Evolutionary conservation across 2,888 invertebrate species (phyloP).

Genomic region (Steinernema scapterisci): DNA sequence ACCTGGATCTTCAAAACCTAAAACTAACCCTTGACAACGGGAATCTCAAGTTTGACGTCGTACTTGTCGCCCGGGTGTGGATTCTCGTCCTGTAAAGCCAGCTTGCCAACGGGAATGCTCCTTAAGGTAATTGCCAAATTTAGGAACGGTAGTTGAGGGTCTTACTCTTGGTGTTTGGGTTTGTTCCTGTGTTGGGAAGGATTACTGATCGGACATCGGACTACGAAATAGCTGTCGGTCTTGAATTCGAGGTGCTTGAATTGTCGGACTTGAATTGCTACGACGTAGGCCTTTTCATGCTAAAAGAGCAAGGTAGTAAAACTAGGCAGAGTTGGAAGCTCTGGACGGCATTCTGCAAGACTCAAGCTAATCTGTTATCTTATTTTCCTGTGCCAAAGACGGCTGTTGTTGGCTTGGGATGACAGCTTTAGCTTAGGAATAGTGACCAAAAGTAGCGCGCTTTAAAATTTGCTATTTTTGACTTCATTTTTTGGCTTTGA

Average conservation of each 20-base stretch:
- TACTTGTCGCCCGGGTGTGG: not conserved
- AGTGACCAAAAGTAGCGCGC: too few relatives aligned
- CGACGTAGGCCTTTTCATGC: not conserved
- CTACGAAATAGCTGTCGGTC: slow-evolving; percentile 7
- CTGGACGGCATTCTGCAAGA: too few relatives aligned
- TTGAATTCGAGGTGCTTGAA: not conserved
- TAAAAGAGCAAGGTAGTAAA: not conserved
- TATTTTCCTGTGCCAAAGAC: too few relatives aligned
- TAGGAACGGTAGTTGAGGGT: not conserved
- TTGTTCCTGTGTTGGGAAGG: not conserved
- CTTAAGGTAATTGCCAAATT: not conserved
- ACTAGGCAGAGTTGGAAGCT: too few relatives aligned
- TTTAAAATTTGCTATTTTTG: too few relatives aligned
- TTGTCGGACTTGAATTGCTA: slow-evolving; percentile 4
- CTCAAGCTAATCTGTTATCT: too few relatives aligned
- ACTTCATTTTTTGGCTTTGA: too few relatives aligned
- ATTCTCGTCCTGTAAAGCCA: not conserved
- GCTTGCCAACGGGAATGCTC: not conserved
- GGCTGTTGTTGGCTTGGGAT: too few relatives aligned
- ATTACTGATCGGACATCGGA: not conserved
- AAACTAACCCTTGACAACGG: not conserved
- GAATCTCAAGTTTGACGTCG: slow-evolving; percentile 8
- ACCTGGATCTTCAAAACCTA: not conserved
- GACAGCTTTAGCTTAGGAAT: too few relatives aligned
- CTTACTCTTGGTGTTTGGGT: not conserved